phyloP scores from a whole-genome alignment of 1,140 invertebrate species.

The Trachelipus rathkii region DNA sequence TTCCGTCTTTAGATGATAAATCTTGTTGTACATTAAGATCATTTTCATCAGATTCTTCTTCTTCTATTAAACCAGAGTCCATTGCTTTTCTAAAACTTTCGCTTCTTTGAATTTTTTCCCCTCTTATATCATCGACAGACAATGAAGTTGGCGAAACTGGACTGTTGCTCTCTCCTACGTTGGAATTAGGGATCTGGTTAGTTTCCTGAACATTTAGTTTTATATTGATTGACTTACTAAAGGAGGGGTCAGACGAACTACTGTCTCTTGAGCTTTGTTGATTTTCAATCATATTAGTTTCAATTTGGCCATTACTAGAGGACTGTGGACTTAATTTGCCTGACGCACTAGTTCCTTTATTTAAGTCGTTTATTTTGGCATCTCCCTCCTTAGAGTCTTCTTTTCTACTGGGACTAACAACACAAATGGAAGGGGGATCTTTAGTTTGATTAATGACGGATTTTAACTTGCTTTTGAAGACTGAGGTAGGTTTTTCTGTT shows the following conservation, averaged over 20 bases:
- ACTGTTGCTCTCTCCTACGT: not conserved
- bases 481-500: not conserved
- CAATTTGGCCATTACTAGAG: not conserved
- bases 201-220: not conserved
- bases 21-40: slow-evolving; percentile 30
- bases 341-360: not conserved
- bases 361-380: not conserved
- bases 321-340: not conserved
- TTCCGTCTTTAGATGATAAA: slow-evolving; percentile 3
- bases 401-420: not conserved
- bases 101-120: slow-evolving; percentile 40
- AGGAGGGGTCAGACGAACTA: not conserved
- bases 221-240: not conserved
- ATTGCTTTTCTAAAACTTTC: slow-evolving; percentile 42
- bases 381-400: not conserved
- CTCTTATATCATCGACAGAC: not conserved
- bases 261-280: not conserved
- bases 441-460: not conserved
- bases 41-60: slow-evolving; percentile 28
- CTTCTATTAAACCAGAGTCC: slow-evolving; percentile 29
- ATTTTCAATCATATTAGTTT: not conserved
- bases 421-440: not conserved
- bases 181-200: not conserved
- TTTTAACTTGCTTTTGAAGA: slow-evolving; percentile 1
- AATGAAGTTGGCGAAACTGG: not conserved